Evolutionary conservation across 2,888 invertebrate species (phyloP).

Genomic region (Cataglyphis rosenhaueri): DNA sequence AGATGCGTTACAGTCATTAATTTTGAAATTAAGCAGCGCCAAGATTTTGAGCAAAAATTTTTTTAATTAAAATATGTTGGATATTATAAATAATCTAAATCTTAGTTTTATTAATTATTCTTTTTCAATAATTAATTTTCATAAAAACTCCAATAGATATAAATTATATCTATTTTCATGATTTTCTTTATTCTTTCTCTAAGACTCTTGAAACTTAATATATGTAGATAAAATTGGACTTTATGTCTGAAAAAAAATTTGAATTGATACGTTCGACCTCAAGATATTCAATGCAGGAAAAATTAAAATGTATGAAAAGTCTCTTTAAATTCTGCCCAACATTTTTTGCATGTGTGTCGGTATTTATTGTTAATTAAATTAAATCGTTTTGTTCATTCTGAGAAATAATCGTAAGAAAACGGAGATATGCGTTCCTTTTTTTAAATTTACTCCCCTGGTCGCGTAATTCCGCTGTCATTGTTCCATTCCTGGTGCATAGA

Average conservation of each 20-base stretch:
- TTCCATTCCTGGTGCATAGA: slow-evolving; percentile 20
- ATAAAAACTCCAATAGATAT: no score
- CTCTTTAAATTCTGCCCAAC: slow-evolving; percentile 51
- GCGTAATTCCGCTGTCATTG: slow-evolving; percentile 12
- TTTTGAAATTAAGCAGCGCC: no score
- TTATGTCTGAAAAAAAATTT: not conserved
- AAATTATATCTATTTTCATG: no score
- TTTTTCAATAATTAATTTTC: no score
- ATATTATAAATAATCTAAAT: no score
- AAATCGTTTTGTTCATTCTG: slow-evolving; percentile 62
- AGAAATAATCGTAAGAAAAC: slow-evolving; percentile 11
- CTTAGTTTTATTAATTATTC: no score
- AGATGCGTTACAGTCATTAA: no score
- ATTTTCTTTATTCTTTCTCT: no score
- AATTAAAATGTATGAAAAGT: slow-evolving; percentile 43
- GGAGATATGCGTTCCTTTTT: slow-evolving; percentile 5
- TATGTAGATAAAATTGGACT: not conserved
- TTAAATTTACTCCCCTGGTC: slow-evolving; percentile 35
- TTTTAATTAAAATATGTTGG: no score
- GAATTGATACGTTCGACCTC: not conserved
- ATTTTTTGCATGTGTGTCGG: slow-evolving; percentile 54
- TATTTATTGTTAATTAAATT: slow-evolving; percentile 65
- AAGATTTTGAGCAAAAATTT: no score
- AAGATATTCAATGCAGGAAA: slow-evolving; percentile 4
- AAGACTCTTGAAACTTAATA: no score